A percentile compares a stretch with the other conserved stretches of the same genome.
Evolutionary conservation across 2,113 vertebrate species (phyloP).

Genomic region (Toxostoma redivivum): DNA sequence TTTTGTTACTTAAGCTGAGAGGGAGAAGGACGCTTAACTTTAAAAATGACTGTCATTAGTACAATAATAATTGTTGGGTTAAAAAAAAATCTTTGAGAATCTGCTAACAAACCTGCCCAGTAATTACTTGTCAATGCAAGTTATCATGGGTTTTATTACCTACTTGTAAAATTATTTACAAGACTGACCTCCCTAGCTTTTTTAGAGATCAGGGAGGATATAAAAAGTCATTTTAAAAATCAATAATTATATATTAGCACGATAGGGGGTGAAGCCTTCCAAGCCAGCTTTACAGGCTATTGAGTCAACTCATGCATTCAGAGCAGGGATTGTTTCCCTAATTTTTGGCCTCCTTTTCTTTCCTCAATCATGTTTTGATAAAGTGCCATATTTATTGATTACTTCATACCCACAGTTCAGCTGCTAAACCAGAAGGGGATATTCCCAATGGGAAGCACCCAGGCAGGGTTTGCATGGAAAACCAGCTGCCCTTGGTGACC

Average conservation of each 20-base stretch:
- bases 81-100: constrained; percentile 31
- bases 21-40: constrained; percentile 27
- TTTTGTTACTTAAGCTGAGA: neutral
- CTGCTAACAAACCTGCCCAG: constrained; percentile 40
- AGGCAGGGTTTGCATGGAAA: neutral
- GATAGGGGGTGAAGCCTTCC: neutral
- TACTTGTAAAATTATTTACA: constrained; percentile 55
- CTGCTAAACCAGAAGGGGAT: neutral
- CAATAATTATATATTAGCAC: constrained; percentile 63
- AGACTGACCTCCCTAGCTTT: constrained; percentile 45
- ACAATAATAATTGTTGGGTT: constrained; percentile 50
- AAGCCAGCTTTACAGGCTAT: constrained; percentile 12
- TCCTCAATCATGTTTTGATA: neutral
- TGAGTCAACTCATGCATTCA: neutral
- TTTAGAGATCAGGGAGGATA: constrained; percentile 46
- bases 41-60: constrained; percentile 46
- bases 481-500: neutral
- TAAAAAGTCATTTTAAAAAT: constrained; percentile 60
- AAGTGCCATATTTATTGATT: neutral
- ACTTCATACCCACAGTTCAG: neutral
- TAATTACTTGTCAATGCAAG: constrained; percentile 45
- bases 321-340: neutral
- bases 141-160: constrained; percentile 45
- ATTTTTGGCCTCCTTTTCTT: neutral
- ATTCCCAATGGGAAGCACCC: neutral